Evolutionary conservation across 1,140 invertebrate species (phyloP).

Genomic region (Halictus rubicundus): DNA sequence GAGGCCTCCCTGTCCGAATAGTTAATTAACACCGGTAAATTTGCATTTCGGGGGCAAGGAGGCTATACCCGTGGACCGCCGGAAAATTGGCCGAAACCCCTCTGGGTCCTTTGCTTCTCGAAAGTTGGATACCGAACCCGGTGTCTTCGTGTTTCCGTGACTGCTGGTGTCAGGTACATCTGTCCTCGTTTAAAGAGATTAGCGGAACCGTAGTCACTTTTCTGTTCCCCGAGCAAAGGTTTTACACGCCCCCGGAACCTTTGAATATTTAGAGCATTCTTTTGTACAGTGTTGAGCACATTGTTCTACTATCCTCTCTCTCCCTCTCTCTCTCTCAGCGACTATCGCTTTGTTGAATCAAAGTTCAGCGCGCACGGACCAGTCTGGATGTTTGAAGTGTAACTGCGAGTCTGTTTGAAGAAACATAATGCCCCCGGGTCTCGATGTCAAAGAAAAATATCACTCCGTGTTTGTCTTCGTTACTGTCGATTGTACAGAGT

Average conservation of each 20-base stretch:
- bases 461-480: too few species aligned
- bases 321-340: background rate
- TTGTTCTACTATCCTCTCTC: background rate
- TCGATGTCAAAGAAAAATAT: too few species aligned
- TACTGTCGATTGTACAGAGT: too few species aligned
- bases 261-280: background rate
- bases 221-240: background rate
- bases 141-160: too few species aligned
- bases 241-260: background rate
- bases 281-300: background rate
- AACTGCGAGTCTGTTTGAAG: background rate
- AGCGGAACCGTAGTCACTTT: background rate
- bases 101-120: conserved; percentile 4
- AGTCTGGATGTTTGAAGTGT: background rate
- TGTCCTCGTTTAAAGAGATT: background rate
- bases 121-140: too few species aligned
- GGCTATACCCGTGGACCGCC: conserved; percentile 46
- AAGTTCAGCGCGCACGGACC: background rate
- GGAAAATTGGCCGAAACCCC: conserved; percentile 30
- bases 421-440: too few species aligned
- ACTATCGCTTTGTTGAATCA: background rate
- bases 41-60: conserved; percentile 69
- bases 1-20: conserved; percentile 56
- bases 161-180: too few species aligned
- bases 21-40: conserved; percentile 73